Base-by-base conservation (phyloP, 2,113 vertebrate species). In the Todiramphus chloris region DNA sequence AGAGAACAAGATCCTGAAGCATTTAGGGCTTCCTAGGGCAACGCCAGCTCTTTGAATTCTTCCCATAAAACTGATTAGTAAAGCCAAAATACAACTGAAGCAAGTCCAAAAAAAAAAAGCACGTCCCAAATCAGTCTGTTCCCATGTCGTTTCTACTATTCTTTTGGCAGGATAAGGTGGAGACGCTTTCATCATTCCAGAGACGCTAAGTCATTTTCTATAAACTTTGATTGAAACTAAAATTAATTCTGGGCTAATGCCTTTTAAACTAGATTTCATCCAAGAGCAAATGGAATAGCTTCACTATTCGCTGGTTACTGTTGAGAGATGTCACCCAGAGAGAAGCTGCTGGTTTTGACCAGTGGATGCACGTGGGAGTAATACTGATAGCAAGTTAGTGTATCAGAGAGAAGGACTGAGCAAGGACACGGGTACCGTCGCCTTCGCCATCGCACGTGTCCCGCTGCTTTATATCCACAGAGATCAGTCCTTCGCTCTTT, bases 221-320 rank as follows among this genome's bases (percentile, higher is more conserved):
- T 77, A 82, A 88, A 81, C 60, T 18, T 64, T 70, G n/a, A 44
- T 9, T 62, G 63, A 89, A 83, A 77, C 51, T 53, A 80, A 75
- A 87, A 56, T 64, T 75, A 55, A 62, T 95, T 89, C 56, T 79
- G 37, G 56, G n/a, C 37, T 94, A 73, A 72, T 69, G 23, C 27
- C 50, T 95, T 94, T 93, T 75, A 56, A 85, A 89, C 77, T 48
- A 67, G 17, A 68, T 89, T 93, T 86, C 51, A 62, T 78, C 59
- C 60, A 72, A 66, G 30, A 87, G 30, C 43, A 88, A 75, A 82
- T 83, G 19, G 64, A 90, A 70, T 51, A 24, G 24, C 23, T 51
- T 51, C 50, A 51, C 56, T 70, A 1, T 48, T 91, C 1, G 2
- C n/a, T 92, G 39, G n/a, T 87, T 92, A 27, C 78, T 66, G 17